phyloP scores from a whole-genome alignment of 2,113 vertebrate species.

The Balaeniceps rex region DNA sequence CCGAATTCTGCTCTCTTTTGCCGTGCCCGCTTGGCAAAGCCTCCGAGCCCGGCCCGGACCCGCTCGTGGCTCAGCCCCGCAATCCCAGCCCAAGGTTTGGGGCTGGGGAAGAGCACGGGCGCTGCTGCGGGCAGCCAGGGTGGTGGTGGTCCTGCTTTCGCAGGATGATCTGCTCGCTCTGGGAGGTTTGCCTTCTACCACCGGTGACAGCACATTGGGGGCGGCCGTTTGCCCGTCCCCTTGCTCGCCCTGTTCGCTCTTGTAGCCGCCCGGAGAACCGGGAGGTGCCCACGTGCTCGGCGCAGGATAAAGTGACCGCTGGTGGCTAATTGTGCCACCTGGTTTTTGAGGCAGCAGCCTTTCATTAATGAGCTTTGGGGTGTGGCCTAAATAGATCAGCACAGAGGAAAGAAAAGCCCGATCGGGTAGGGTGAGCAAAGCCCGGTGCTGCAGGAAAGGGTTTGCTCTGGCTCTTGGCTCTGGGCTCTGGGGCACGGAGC shows the following conservation, averaged over 20 bases:
- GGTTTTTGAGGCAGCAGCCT: neutral
- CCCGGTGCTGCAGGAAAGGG: rapidly evolving
- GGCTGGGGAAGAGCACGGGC: no score
- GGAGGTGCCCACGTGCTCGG: neutral
- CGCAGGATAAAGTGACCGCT: neutral
- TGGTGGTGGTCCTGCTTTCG: no score
- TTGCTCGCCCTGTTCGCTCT: neutral
- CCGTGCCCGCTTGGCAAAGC: neutral
- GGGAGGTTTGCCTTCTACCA: neutral
- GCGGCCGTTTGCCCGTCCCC: neutral
- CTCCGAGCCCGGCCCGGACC: neutral
- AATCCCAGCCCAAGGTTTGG: neutral
- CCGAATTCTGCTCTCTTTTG: neutral
- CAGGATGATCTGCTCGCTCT: neutral
- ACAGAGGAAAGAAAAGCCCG: neutral
- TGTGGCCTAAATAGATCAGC: neutral
- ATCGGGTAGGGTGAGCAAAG: no score
- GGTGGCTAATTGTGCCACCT: neutral
- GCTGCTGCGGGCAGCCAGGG: no score
- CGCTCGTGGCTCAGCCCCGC: neutral
- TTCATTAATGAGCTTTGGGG: neutral
- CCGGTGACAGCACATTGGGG: neutral
- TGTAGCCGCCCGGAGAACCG: neutral
- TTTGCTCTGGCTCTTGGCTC: neutral
- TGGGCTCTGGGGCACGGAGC: neutral